A percentile compares a stretch with the other conserved stretches of the same genome.
Conservation (phyloP, 2,797 vertebrate species). For the Salmo trutta region DNA sequence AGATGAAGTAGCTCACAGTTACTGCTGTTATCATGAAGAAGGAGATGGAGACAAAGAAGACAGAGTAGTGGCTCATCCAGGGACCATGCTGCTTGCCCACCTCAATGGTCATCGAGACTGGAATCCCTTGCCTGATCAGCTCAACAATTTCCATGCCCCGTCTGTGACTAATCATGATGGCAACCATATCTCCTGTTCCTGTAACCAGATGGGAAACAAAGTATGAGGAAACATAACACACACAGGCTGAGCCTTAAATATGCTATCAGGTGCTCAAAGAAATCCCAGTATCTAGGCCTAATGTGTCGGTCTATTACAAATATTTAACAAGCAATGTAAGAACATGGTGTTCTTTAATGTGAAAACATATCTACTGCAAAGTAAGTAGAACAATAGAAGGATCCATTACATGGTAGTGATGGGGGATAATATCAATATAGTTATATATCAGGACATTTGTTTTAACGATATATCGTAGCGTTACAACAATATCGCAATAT, state of each 20-base stretch:
- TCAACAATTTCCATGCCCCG: conserved; percentile 77
- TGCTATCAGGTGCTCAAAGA: neutral
- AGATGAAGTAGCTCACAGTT: conserved; percentile 85
- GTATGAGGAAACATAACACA: neutral
- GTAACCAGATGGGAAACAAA: neutral
- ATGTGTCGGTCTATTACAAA: too few relatives aligned
- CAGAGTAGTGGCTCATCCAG: conserved; percentile 83
- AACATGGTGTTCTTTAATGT: too few relatives aligned
- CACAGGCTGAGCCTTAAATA: neutral
- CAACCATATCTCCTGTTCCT: conserved; percentile 72
- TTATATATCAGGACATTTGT: too few relatives aligned
- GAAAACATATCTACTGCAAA: too few relatives aligned
- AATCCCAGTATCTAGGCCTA: neutral
- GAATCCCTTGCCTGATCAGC: conserved; percentile 62
- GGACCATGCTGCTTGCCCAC: conserved; percentile 80
- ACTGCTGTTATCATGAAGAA: conserved; percentile 86
- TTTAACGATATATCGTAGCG: too few relatives aligned
- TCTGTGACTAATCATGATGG: conserved; percentile 82
- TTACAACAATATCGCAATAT: too few relatives aligned
- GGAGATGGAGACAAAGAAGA: conserved; percentile 85
- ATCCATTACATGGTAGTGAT: too few relatives aligned
- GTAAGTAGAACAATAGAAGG: too few relatives aligned
- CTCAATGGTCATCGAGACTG: conserved; percentile 82
- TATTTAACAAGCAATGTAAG: too few relatives aligned
- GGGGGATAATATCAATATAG: too few relatives aligned